Conservation (phyloP, 2,797 vertebrate species). For the Onychomys leucogaster region DNA sequence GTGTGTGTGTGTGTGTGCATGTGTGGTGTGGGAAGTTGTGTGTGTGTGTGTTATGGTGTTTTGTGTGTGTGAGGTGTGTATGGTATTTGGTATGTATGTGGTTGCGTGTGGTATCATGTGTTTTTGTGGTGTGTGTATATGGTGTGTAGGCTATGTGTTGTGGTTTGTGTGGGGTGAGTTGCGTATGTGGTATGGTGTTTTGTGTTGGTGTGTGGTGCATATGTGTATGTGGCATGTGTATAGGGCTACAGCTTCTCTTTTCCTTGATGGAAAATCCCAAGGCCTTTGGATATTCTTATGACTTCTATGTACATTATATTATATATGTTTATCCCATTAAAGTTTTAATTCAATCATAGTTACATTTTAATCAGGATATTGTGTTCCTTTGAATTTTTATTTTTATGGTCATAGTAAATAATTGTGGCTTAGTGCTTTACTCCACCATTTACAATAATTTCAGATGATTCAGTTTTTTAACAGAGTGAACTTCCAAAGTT, state of each 20-base stretch:
- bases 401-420: constrained; percentile 45
- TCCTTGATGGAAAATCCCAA: constrained; percentile 12
- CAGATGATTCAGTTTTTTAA: constrained; percentile 14
- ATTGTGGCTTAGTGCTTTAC: constrained; percentile 19
- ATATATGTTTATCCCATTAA: background rate
- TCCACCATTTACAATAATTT: constrained; percentile 27
- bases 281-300: background rate
- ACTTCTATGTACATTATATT: background rate
- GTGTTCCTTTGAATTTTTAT: background rate
- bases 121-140: background rate
- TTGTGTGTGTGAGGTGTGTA: background rate
- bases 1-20: background rate
- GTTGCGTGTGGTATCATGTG: background rate
- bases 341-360: constrained; percentile 7
- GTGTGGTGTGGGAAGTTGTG: too few relatives aligned
- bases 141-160: background rate
- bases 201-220: background rate
- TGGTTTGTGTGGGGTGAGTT: background rate
- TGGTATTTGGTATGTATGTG: background rate
- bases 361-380: constrained; percentile 23
- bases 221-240: background rate
- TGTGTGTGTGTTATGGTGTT: background rate
- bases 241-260: background rate
- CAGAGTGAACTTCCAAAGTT: constrained; percentile 17
- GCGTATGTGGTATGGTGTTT: too few relatives aligned